Percentiles rank a stretch among this genome's conserved stretches.
These are phyloP conservation scores for Psittacula derbiana DNA, from an alignment of 2,797 vertebrate genomes.

Conservation along the genomic window DNA sequence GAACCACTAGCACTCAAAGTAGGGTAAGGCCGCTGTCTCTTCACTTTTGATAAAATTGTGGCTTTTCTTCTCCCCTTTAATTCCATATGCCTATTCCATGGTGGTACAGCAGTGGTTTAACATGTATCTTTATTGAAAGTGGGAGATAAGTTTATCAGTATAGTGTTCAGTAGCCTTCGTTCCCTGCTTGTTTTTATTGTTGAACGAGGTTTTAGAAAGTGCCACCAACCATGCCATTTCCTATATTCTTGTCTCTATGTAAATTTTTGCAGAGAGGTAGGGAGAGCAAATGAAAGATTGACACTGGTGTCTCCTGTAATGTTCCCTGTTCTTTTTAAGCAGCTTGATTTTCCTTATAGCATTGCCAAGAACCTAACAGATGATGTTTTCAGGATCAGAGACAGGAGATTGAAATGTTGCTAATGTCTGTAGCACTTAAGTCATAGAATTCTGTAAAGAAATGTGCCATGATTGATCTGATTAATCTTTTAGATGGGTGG, in stretches of 20 bases:
- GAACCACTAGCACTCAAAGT: neutral
- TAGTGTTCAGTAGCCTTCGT: neutral
- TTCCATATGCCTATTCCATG: neutral
- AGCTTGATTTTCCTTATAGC: conserved; percentile 25
- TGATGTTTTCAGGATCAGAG: conserved; percentile 59
- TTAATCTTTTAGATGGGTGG: conserved; percentile 53
- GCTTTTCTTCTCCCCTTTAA: conserved; percentile 5
- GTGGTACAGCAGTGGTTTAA: neutral
- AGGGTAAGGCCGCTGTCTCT: neutral
- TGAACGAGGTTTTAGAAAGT: conserved; percentile 28
- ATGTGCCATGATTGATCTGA: conserved; percentile 47
- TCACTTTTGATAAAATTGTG: neutral
- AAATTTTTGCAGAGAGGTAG: conserved; percentile 41
- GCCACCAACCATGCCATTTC: conserved; percentile 4
- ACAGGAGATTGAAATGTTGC: conserved; percentile 58
- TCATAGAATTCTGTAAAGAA: conserved; percentile 57
- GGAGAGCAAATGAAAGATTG: conserved; percentile 33
- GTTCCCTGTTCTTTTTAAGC: neutral
- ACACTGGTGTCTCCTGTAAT: conserved; percentile 44
- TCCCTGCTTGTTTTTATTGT: conserved; percentile 1
- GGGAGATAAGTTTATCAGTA: conserved; percentile 22
- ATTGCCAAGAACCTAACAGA: conserved; percentile 33
- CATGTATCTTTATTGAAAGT: neutral
- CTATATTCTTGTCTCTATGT: conserved; percentile 16
- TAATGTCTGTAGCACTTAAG: conserved; percentile 58